Evolutionary conservation across 2,797 vertebrate species (phyloP).

Genomic region (Centropyge bicolor): DNA sequence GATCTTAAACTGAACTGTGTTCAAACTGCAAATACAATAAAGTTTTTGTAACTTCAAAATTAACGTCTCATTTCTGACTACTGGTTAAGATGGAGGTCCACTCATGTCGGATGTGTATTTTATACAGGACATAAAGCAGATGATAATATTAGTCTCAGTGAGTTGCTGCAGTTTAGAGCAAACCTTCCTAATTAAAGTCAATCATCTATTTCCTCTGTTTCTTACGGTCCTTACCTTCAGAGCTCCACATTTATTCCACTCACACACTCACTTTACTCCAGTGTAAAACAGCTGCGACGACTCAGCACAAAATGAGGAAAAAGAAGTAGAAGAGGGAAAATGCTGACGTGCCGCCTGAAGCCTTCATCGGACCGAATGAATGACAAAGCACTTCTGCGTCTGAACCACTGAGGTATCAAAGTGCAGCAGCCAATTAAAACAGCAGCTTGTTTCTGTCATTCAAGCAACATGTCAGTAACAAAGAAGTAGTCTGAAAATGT

Average conservation of each 20-base stretch:
- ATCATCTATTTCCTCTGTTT: not conserved
- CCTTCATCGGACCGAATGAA: conserved; percentile 4
- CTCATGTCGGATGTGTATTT: no score
- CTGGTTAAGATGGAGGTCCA: no score
- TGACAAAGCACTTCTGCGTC: conserved; percentile 8
- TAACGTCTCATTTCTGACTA: no score
- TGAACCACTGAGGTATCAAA: not conserved
- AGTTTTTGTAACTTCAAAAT: no score
- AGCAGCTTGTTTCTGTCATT: not conserved
- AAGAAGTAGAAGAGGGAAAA: not conserved
- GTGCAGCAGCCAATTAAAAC: conserved; percentile 9
- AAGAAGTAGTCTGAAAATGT: not conserved
- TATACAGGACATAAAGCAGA: no score
- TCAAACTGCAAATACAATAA: no score
- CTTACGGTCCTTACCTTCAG: not conserved
- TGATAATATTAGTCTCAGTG: no score
- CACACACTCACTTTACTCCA: not conserved
- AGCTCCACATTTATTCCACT: not conserved
- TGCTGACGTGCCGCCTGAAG: not conserved
- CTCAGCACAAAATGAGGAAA: conserved; percentile 6
- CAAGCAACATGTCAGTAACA: not conserved
- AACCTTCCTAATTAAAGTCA: not conserved
- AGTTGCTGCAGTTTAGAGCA: no score
- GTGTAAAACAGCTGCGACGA: conserved; percentile 12
- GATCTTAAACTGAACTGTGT: no score